Evolutionary conservation across 2,888 invertebrate genomes (phyloP).

Genomic region (Lamproptera curius): DNA sequence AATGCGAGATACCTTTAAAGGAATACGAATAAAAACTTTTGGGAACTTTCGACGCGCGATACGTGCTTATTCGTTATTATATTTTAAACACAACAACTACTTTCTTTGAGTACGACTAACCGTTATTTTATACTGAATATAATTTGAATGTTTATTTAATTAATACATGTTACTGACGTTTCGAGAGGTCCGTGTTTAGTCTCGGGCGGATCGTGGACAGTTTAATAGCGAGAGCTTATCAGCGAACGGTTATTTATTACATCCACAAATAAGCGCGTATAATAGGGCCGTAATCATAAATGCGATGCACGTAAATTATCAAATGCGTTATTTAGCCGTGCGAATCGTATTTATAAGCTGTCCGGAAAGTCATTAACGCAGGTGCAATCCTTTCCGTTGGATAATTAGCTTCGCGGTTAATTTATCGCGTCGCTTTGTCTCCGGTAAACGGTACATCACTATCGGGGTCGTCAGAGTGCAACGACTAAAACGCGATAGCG

Average conservation of each 20-base stretch:
- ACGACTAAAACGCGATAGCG: constrained; percentile 21
- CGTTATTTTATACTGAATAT: too few species aligned
- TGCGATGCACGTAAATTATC: constrained; percentile 19
- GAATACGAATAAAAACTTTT: constrained; percentile 8
- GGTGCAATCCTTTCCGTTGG: constrained; percentile 51
- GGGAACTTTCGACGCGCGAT: not conserved
- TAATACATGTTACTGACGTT: constrained; percentile 3
- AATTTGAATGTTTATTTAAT: too few species aligned
- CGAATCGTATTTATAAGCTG: constrained; percentile 13
- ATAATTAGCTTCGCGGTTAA: constrained; percentile 62
- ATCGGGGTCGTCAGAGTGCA: constrained; percentile 36
- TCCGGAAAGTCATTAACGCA: constrained; percentile 33
- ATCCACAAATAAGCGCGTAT: constrained; percentile 12
- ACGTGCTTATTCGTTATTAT: constrained; percentile 1
- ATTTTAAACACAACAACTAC: constrained; percentile 4
- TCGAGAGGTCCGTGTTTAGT: constrained; percentile 8
- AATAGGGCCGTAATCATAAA: constrained; percentile 14
- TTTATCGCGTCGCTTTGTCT: constrained; percentile 57
- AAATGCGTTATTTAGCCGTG: constrained; percentile 18
- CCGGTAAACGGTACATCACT: constrained; percentile 45
- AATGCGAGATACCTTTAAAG: constrained; percentile 15
- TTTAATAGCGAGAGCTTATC: constrained; percentile 7
- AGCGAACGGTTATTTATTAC: constrained; percentile 16
- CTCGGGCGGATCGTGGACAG: not conserved
- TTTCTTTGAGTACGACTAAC: not conserved